Base-by-base conservation (phyloP, 1,140 invertebrate genomes). In the Heliconius congener region DNA sequence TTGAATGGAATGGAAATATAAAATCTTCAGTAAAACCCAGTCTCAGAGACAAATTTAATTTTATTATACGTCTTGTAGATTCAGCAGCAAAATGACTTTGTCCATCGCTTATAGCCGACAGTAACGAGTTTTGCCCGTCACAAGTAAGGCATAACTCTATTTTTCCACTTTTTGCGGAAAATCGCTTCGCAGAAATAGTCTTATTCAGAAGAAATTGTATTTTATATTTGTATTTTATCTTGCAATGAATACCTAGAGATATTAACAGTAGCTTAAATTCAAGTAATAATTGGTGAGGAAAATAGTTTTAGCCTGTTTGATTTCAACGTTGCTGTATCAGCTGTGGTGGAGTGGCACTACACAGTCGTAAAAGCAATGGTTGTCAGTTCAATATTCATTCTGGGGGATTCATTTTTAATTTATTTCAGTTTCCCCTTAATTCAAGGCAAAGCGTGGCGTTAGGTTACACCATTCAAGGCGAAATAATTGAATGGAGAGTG, bases 61-160 rank as follows among this genome's bases (percentile, higher is more conserved):
- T 66, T 66, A 66, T 66, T 66, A 66, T 66, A 66, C 60, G 23
- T 66, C 60, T 66, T 66, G 60, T 66, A 66, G 60, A 66, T 66
- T 66, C 60, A 66, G 60, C 60, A 66, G 60, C 60, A 66, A 66
- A 66, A 66, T 66, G 60, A 66, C 60, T 66, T 66, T 66, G 60
- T 66, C 60, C 60, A 66, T 66, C 60, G 60, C 60, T 66, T 66
- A 66, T 66, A 66, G 23, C 60, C n/a, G 60, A 66, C 60, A 66
- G 60, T 66, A 66, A 66, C 60, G 60, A 66, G 60, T 66, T 66
- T 66, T 66, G 23, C 60, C 60, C 60, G 60, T 66, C 60, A 66
- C 60, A 66, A 66, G 60, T 66, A 66, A 66, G 60, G 60, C 60
- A 66, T 27, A 66, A 66, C 60, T 66, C 23, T 66, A 66, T 66